phyloP scores from a whole-genome alignment of 2,113 vertebrate genomes.

The Trichomycterus rosablanca region DNA sequence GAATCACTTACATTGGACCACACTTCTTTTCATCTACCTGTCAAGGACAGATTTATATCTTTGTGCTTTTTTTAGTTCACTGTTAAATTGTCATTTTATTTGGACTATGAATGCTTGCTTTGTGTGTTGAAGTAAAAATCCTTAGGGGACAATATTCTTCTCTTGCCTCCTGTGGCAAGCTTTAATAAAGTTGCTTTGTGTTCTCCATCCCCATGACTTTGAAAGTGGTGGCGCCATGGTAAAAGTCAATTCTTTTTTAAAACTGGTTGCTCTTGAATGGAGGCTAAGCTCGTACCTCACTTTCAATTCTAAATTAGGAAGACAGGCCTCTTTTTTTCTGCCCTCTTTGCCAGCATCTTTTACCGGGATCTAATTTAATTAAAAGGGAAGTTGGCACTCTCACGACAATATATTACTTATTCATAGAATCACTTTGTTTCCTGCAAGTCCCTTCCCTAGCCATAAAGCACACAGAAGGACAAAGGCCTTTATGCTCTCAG shows the following conservation, averaged over 20 bases:
- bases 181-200: slow-evolving; percentile 22
- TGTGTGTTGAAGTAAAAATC: slow-evolving; percentile 32
- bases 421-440: slow-evolving; percentile 61
- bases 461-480: slow-evolving; percentile 38
- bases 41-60: no score
- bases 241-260: slow-evolving; percentile 51
- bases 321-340: slow-evolving; percentile 23
- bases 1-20: slow-evolving; percentile 51
- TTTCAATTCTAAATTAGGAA: slow-evolving; percentile 50
- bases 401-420: slow-evolving; percentile 51
- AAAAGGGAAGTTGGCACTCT: slow-evolving; percentile 59
- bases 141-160: slow-evolving; percentile 41
- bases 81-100: slow-evolving; percentile 48
- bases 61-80: no score
- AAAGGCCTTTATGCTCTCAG: slow-evolving; percentile 36
- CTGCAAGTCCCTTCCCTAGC: slow-evolving; percentile 11
- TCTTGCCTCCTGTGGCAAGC: slow-evolving; percentile 26
- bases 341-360: slow-evolving; percentile 29
- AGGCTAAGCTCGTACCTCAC: slow-evolving; percentile 45
- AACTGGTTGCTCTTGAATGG: slow-evolving; percentile 45
- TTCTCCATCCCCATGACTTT: slow-evolving; percentile 41
- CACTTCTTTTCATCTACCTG: slow-evolving; percentile 63
- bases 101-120: slow-evolving; percentile 46
- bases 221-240: slow-evolving; percentile 29
- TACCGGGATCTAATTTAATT: slow-evolving; percentile 61